Conservation (phyloP, 2,888 invertebrate species). For the Drosophila demipolita region DNA sequence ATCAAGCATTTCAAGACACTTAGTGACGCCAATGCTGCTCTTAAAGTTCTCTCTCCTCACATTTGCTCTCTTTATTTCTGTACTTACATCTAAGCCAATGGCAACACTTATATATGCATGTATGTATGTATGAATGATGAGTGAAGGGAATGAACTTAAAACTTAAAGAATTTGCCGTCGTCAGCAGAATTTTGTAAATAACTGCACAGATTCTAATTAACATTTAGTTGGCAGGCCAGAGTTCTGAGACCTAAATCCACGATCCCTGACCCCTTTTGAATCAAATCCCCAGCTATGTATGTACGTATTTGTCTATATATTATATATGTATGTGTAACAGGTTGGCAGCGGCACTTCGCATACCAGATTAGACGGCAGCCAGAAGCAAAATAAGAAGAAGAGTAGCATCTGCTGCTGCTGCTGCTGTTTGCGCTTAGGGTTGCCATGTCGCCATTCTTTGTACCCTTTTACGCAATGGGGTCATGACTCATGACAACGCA, state of each 20-base stretch:
- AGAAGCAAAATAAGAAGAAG: conserved; percentile 43
- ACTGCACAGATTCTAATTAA: conserved; percentile 63
- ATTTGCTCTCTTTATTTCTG: background rate
- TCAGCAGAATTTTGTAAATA: conserved; percentile 58
- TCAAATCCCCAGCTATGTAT: background rate
- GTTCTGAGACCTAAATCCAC: conserved; percentile 21
- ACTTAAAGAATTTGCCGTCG: background rate
- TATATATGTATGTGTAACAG: conserved; percentile 56
- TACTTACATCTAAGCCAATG: too few relatives aligned
- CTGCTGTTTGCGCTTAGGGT: conserved; percentile 19
- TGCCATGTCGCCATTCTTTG: conserved; percentile 34
- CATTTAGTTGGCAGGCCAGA: conserved; percentile 38
- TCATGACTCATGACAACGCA: background rate
- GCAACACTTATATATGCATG: background rate
- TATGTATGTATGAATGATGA: background rate
- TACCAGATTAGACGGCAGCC: conserved; percentile 67
- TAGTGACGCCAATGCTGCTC: background rate
- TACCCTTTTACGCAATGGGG: conserved; percentile 57
- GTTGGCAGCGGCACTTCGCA: conserved; percentile 66
- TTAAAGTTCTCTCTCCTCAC: background rate
- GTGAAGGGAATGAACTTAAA: background rate
- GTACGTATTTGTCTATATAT: background rate
- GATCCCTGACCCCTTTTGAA: conserved; percentile 6
- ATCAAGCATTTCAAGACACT: background rate
- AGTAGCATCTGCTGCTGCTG: conserved; percentile 57